These are phyloP conservation scores for Serripes groenlandicus DNA, from an alignment of 2,888 invertebrate genomes.

Conservation along the genomic window DNA sequence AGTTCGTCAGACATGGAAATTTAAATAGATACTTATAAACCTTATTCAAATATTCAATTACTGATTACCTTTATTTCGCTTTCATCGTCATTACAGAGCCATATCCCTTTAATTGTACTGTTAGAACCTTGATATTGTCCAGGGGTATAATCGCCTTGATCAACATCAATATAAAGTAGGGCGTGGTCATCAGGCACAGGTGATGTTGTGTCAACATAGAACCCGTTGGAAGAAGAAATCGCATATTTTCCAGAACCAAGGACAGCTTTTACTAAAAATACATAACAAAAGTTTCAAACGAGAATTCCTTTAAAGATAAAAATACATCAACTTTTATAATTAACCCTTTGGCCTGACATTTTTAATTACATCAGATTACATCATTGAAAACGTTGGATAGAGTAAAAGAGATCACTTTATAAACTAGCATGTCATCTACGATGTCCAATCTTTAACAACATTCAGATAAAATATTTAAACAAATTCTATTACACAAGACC, in stretches of 20 bases:
- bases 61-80: constrained; percentile 67
- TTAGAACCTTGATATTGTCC: constrained; percentile 66
- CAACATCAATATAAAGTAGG: constrained; percentile 69
- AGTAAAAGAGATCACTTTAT: too few relatives aligned
- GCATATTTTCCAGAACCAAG: constrained; percentile 68
- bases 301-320: too few relatives aligned
- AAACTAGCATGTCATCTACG: too few relatives aligned
- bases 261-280: constrained; percentile 67
- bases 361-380: too few relatives aligned
- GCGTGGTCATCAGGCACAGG: constrained; percentile 61
- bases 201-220: constrained; percentile 70
- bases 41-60: not conserved
- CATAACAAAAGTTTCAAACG: too few relatives aligned
- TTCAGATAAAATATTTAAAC: too few relatives aligned
- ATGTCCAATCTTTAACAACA: too few relatives aligned
- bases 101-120: constrained; percentile 69
- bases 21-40: not conserved
- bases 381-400: too few relatives aligned
- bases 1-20: not conserved
- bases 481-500: too few relatives aligned
- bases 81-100: constrained; percentile 70
- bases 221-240: constrained; percentile 66
- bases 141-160: constrained; percentile 71
- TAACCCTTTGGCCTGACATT: too few relatives aligned
- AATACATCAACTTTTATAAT: too few relatives aligned